Evolutionary conservation across 2,113 vertebrate species (phyloP).

Genomic region (Casuarius casuarius): DNA sequence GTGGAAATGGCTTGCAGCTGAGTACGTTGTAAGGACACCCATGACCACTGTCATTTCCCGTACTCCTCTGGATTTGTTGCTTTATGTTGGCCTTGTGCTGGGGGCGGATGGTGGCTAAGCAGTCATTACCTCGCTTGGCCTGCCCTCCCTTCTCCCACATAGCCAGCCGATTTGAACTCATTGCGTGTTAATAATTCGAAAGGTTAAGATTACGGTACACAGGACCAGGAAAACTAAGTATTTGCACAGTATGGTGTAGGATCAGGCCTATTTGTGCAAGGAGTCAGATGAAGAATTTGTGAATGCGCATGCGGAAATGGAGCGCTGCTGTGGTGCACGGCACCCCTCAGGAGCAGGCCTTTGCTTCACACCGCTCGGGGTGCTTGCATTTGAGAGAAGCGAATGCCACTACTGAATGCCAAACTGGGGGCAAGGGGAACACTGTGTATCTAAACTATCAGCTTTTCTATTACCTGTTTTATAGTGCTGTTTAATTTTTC

Average conservation of each 20-base stretch:
- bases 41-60: too few species aligned
- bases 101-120: background rate
- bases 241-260: background rate
- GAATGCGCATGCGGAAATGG: background rate
- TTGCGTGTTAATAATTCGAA: background rate
- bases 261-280: background rate
- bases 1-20: background rate
- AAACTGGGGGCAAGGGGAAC: background rate
- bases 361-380: background rate
- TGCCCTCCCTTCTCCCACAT: background rate
- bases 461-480: constrained; percentile 40
- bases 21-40: background rate
- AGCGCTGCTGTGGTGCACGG: too few species aligned
- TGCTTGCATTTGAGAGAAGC: background rate
- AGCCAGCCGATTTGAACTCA: background rate
- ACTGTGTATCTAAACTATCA: background rate
- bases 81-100: background rate
- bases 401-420: background rate
- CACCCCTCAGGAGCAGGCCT: background rate
- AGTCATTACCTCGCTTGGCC: background rate
- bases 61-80: background rate
- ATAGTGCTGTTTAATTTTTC: constrained; percentile 51
- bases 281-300: background rate
- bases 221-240: background rate
- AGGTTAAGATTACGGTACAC: background rate